Evolutionary conservation across 53 echinoderm and acorn worm species (phyloP), one percentile per base, ranked within the genome.

Genomic region (Astropecten irregularis): DNA sequence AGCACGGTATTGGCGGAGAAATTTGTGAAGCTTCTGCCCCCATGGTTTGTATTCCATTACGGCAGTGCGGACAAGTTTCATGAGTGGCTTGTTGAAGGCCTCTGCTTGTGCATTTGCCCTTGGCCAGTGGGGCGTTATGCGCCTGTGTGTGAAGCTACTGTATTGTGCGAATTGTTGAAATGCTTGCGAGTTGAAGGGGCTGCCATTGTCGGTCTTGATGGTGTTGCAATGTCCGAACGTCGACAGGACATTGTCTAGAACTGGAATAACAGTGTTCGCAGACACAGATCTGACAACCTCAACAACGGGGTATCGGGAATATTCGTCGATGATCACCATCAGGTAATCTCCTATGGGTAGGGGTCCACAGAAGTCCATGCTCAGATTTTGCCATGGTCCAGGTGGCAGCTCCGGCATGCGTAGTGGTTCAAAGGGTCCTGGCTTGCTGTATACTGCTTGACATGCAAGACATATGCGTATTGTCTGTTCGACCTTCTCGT

Each of bases 201-300:
- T 54, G 18, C 92, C 92, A 69, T 92, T 92, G 33, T 92, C 92
- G 1, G 74, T 83, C 22, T 69, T 39, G 38, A 92, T 83, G 0
- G 58, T 52, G 18, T 86, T 54, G 54, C 54, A 54, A 20, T 9
- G 25, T 21, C 54, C 54, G 8, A 54, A 54, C 4, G 39, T 26
- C 3, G 69, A 39, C 19, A 69, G 39, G n/a, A n/a, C n/a, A 20
- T 69, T 71, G 72, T 71, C 72, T 32, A 71, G 25, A 9, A 71
- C 51, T 3, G 72, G 72, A 2, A 71, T 49, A n/a, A 50, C 50
- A 11, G 72, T 71, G 8, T 49, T 47, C 7, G 72, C 51, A 6
- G 72, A 71, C 11, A 44, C 44, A 2, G 74, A 74, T 74, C 19
- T 25, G 1, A 74, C 49, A 16, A 74, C 54, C 25, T 55, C 56